These are phyloP conservation scores for Trachelus iudaicus DNA, from an alignment of 2,888 invertebrate species.

Conservation along the genomic window DNA sequence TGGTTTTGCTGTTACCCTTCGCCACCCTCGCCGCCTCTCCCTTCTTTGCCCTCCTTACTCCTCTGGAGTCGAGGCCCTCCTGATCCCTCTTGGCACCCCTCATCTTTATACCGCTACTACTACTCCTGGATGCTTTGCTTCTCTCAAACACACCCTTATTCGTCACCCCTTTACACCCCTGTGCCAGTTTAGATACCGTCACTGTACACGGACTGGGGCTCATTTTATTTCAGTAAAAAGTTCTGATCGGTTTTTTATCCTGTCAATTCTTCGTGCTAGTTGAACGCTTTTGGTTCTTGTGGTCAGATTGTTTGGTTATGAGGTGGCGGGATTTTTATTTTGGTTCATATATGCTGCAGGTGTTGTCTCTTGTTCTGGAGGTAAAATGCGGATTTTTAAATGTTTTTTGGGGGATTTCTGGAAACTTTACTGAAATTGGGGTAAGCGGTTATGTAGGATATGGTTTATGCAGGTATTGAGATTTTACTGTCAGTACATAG, in stretches of 20 bases:
- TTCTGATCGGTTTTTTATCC: background rate
- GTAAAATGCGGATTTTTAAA: background rate
- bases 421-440: background rate
- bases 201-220: background rate
- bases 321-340: background rate
- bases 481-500: background rate
- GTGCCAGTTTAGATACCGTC: background rate
- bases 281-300: background rate
- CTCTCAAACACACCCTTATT: background rate
- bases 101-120: background rate
- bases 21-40: slow-evolving; percentile 9
- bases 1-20: background rate
- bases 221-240: background rate
- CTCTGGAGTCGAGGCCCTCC: slow-evolving; percentile 4
- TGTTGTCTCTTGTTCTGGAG: background rate
- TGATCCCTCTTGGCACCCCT: background rate
- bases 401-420: background rate
- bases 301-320: background rate
- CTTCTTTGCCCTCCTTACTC: slow-evolving; percentile 28
- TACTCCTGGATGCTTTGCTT: background rate
- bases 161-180: background rate
- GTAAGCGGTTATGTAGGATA: background rate
- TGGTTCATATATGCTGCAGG: background rate
- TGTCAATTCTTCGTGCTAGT: background rate
- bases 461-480: background rate